Evolutionary conservation across 2,797 vertebrate species (phyloP).

Genomic region (Neosalanx taihuensis): DNA sequence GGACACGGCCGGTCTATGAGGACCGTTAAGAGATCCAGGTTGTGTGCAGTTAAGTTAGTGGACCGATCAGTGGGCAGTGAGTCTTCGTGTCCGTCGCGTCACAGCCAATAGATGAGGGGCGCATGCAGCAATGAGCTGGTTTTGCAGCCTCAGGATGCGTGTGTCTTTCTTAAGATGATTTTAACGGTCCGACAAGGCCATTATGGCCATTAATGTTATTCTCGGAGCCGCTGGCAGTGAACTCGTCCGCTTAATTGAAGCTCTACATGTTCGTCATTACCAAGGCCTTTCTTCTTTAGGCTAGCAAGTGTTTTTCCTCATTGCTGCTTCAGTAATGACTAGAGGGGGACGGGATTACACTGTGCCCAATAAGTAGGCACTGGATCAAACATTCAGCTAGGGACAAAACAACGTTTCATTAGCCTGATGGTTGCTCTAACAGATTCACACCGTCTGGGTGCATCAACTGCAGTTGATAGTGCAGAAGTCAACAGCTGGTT

Average conservation of each 20-base stretch:
- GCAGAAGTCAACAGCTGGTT: too few relatives aligned
- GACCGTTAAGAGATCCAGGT: too few relatives aligned
- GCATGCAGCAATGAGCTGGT: constrained; percentile 43
- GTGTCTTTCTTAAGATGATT: constrained; percentile 71
- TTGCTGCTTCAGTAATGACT: too few relatives aligned
- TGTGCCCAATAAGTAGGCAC: too few relatives aligned
- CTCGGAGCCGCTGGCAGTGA: constrained; percentile 56
- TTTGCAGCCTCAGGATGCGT: constrained; percentile 38
- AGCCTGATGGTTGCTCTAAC: too few relatives aligned
- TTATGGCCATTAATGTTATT: constrained; percentile 64
- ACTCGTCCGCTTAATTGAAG: constrained; percentile 66
- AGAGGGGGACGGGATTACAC: too few relatives aligned
- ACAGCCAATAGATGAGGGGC: not conserved
- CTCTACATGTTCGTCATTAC: constrained; percentile 51
- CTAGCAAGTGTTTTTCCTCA: constrained; percentile 5
- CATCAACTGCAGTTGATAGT: too few relatives aligned
- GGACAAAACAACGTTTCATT: too few relatives aligned
- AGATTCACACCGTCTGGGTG: too few relatives aligned
- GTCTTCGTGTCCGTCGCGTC: not conserved
- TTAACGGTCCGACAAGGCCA: constrained; percentile 58
- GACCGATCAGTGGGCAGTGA: not conserved
- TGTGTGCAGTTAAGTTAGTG: too few relatives aligned
- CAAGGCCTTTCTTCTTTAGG: constrained; percentile 26
- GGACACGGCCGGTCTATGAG: too few relatives aligned
- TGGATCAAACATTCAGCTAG: too few relatives aligned